Evolutionary conservation across 2,888 invertebrate species (phyloP), one percentile per base, ranked within the genome.

Genomic region (Nemoura dubitans): DNA sequence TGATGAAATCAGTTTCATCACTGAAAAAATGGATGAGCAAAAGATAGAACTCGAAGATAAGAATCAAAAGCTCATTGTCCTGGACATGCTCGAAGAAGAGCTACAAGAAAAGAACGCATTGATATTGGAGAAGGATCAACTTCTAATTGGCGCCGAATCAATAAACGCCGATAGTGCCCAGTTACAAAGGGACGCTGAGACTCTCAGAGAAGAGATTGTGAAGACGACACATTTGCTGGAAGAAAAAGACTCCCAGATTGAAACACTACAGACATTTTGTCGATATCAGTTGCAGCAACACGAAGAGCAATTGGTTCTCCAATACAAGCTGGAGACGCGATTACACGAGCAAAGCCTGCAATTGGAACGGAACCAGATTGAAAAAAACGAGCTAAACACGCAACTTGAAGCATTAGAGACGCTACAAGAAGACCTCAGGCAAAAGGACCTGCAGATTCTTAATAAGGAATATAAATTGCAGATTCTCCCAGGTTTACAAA

Each of bases 281-380:
- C 43, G 43, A 76, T 28, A 84, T 76, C 76, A 76, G 28, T 27
- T 84, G 59, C 10, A 84, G 76, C 84, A 84, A 27, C 84, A 84
- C 7, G 76, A 84, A 30, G 84, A 84, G 14, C 76, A 43, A 21
- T 26, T 84, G 21, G 25, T 26, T 16, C 76, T 84, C 5, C 84
- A 84, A 29, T 76, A 26, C n/a, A 59, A 28, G 16, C 43, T 84
- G 3, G 84, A 84, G 76, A n/a, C 59, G 16, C 26, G 59, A 76
- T 29, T 84, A 14, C 43, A 84, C 21, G 84, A 84, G 27, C 59
- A 84, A 27, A 25, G 27, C 21, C 28, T 59, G 7, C 26, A 21
- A 2, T 27, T 84, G 26, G 84, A 84, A 27, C 0, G 27, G 3
- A 28, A 27, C 27, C 59, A 76, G 28, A 76, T 28, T 5, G 28